A percentile compares a stretch with the other conserved stretches of the same genome.
Evolutionary conservation across 2,113 vertebrate genomes (phyloP).

Genomic region (Beaufortia kweichowensis): DNA sequence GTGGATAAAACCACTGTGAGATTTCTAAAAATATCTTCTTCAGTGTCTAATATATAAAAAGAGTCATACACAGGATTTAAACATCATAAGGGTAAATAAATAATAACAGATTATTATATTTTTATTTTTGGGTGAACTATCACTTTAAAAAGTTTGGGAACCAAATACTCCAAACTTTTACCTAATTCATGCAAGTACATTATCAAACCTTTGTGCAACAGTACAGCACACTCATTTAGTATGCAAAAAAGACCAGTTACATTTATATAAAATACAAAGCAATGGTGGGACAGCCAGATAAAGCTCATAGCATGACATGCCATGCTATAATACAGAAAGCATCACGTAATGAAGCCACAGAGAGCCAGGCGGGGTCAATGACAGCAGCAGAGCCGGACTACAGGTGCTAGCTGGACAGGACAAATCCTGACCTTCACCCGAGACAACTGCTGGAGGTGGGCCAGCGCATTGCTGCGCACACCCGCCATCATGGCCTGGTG

Average conservation of each 20-base stretch:
- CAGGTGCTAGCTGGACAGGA: conserved; percentile 24
- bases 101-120: too few species aligned
- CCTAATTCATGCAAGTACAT: conserved; percentile 27
- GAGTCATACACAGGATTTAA: too few species aligned
- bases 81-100: too few species aligned
- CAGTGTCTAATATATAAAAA: too few species aligned
- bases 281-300: conserved; percentile 24
- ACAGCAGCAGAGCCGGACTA: conserved; percentile 14
- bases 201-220: conserved; percentile 12
- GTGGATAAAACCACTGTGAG: too few species aligned
- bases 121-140: too few species aligned
- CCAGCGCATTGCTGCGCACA: conserved; percentile 82
- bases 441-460: conserved; percentile 82
- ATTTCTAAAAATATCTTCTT: too few species aligned
- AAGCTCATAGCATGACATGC: conserved; percentile 19
- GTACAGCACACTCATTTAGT: conserved; percentile 6
- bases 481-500: conserved; percentile 93
- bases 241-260: not conserved
- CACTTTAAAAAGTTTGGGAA: not conserved
- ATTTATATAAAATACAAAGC: not conserved
- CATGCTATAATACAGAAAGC: conserved; percentile 28
- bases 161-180: not conserved
- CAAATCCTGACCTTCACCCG: conserved; percentile 61
- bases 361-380: conserved; percentile 4
- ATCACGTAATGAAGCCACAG: conserved; percentile 25